Evolutionary conservation across 1,140 invertebrate species (phyloP).

Genomic region (Cydia splendana): DNA sequence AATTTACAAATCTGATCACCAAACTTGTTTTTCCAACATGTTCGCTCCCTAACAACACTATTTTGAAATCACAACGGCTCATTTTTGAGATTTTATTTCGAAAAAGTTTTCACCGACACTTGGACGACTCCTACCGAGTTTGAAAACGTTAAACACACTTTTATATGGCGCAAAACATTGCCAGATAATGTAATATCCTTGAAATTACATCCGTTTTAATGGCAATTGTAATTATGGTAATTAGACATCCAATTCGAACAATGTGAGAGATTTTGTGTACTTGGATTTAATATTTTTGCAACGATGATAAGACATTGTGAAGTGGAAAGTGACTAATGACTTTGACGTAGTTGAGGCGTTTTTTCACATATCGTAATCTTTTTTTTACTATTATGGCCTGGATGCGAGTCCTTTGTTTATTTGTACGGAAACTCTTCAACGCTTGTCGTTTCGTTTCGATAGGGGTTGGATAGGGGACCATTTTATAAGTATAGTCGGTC

Average conservation of each 20-base stretch:
- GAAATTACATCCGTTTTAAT: background rate
- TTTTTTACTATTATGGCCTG: no score
- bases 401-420: no score
- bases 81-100: constrained; percentile 45
- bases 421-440: no score
- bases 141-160: background rate
- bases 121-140: background rate
- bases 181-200: background rate
- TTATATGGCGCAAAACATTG: background rate
- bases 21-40: constrained; percentile 75
- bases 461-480: no score
- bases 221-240: background rate
- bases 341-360: no score
- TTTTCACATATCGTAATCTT: no score
- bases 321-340: no score
- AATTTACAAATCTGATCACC: constrained; percentile 69
- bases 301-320: no score
- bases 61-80: constrained; percentile 75
- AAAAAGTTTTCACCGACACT: background rate
- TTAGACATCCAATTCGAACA: background rate
- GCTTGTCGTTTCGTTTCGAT: no score
- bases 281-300: no score
- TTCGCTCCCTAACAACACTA: constrained; percentile 72
- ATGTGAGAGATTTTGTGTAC: background rate
- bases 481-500: no score